Conservation (phyloP, 2,888 invertebrate species). For the Drosophila diplacantha region DNA sequence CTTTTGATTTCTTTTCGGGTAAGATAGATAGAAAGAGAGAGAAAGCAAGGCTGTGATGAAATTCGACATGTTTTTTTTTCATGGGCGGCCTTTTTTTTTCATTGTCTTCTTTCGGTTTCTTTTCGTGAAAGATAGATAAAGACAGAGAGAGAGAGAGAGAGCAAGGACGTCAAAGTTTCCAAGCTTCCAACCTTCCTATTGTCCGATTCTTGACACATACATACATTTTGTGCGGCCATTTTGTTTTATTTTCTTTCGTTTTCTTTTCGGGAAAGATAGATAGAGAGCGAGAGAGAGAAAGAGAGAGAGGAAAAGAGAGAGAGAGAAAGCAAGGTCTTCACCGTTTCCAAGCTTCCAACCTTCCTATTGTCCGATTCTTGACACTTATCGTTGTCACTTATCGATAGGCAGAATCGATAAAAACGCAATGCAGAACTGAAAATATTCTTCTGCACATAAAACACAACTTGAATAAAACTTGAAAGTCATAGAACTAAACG, state of each 20-base stretch:
- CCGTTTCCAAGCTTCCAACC: too few species aligned
- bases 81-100: not conserved
- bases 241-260: not conserved
- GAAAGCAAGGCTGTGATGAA: too few species aligned
- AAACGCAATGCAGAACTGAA: not conserved
- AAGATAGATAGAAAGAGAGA: not conserved
- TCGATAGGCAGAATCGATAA: not conserved
- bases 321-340: not conserved
- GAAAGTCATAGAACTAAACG: not conserved
- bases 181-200: too few species aligned
- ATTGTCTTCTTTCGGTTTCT: not conserved
- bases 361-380: not conserved
- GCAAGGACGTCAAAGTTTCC: too few species aligned
- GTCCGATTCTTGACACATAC: too few species aligned
- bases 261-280: not conserved
- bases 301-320: not conserved
- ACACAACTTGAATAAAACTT: not conserved
- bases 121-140: too few species aligned
- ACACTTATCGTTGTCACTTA: not conserved
- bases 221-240: not conserved
- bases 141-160: too few species aligned
- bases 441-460: not conserved
- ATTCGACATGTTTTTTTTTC: too few species aligned
- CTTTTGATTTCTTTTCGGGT: not conserved
- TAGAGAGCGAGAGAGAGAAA: not conserved